phyloP scores from a whole-genome alignment of 2,113 vertebrate genomes.

The Chlamydotis undulata region DNA sequence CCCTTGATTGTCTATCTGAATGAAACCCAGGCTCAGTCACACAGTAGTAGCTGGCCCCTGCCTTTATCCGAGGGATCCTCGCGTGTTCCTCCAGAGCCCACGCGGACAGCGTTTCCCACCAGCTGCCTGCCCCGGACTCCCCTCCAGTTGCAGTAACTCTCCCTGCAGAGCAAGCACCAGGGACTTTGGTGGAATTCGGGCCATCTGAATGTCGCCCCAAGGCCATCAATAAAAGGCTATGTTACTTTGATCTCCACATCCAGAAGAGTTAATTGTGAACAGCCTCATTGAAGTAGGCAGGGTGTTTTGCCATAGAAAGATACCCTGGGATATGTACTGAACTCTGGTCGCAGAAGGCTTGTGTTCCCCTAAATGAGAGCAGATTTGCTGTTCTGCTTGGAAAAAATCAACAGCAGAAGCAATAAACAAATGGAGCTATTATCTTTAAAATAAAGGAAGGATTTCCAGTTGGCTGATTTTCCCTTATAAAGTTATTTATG shows the following conservation, averaged over 20 bases:
- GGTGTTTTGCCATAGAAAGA: not conserved
- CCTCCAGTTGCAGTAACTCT: not conserved
- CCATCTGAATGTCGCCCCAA: not conserved
- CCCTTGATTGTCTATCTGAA: not conserved
- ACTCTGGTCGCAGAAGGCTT: not conserved
- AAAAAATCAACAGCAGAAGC: constrained; percentile 61
- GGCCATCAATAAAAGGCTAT: not conserved
- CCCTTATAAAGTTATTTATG: constrained; percentile 54
- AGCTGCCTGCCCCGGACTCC: not conserved
- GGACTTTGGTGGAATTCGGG: not conserved
- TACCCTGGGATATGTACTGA: not conserved
- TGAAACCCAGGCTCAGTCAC: not conserved
- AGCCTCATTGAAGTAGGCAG: constrained; percentile 9
- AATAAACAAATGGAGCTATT: constrained; percentile 61
- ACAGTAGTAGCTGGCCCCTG: not conserved
- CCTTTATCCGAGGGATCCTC: not conserved
- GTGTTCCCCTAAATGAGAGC: constrained; percentile 20
- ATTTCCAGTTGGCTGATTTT: constrained; percentile 73
- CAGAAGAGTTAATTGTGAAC: constrained; percentile 45
- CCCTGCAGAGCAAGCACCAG: not conserved
- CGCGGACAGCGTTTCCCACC: not conserved
- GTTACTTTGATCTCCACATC: constrained; percentile 25
- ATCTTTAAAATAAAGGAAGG: constrained; percentile 73
- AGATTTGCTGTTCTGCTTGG: constrained; percentile 58
- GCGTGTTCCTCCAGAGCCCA: not conserved